A percentile compares a stretch with the other conserved stretches of the same genome.
Conservation (phyloP, 2,113 vertebrate species). For the Ceratotherium simum region DNA sequence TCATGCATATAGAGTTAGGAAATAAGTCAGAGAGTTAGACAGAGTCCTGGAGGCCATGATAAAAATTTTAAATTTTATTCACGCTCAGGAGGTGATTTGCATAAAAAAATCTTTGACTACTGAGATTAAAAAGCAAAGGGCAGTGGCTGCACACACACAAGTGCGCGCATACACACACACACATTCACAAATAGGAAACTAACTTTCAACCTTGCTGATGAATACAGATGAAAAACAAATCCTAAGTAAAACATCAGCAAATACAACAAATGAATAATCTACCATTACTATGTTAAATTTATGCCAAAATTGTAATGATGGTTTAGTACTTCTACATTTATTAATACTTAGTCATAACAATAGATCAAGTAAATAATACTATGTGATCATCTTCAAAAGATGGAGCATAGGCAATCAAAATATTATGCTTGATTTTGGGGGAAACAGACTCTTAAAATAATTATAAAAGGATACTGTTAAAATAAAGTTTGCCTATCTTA, state of each 20-base stretch:
- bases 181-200: not conserved
- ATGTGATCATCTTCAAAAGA: not conserved
- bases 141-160: not conserved
- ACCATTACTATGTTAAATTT: not conserved
- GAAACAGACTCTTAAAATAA: not conserved
- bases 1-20: accelerated
- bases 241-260: not conserved
- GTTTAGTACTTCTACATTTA: not conserved
- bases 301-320: not conserved
- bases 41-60: not conserved
- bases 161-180: not conserved
- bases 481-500: not conserved
- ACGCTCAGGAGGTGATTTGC: not conserved
- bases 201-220: not conserved
- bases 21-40: too few species aligned
- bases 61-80: not conserved
- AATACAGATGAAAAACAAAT: not conserved
- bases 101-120: not conserved
- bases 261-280: not conserved
- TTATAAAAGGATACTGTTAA: not conserved
- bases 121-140: not conserved
- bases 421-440: not conserved
- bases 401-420: not conserved
- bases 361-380: not conserved
- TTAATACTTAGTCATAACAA: not conserved